Conservation (phyloP, 2,888 invertebrate species). For the Hirtodrosophila duncani region DNA sequence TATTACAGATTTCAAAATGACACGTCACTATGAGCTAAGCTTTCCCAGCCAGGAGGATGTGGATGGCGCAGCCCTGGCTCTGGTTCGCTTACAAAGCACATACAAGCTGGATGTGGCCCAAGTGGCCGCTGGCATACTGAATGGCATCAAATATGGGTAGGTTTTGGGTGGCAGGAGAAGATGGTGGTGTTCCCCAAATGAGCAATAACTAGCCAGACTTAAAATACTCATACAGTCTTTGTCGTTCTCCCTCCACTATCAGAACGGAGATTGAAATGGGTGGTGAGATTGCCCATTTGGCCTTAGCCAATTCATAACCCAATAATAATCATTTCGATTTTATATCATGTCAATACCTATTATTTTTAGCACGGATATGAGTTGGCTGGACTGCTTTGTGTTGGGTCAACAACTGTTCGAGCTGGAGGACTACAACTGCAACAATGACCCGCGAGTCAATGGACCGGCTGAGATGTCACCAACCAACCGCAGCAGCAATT, state of each 20-base stretch:
- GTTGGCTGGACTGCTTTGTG: conserved; percentile 96
- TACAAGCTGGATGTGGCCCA: conserved; percentile 92
- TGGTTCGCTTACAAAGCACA: conserved; percentile 95
- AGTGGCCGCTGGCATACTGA: conserved; percentile 90
- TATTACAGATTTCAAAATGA: conserved; percentile 83
- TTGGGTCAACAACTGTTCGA: conserved; percentile 94
- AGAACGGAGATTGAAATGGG: no score
- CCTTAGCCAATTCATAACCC: no score
- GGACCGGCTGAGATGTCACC: conserved; percentile 84
- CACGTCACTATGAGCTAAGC: conserved; percentile 81
- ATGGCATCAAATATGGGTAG: conserved; percentile 88
- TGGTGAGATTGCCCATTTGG: no score
- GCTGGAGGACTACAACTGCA: conserved; percentile 93
- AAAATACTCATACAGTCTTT: no score
- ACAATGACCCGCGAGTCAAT: conserved; percentile 97
- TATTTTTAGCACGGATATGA: conserved; percentile 81
- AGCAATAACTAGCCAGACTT: conserved; percentile 63
- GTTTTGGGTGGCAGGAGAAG: no score
- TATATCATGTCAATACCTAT: conserved; percentile 2
- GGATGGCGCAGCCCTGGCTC: conserved; percentile 94
- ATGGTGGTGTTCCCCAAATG: conserved; percentile 30
- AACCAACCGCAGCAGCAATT: conserved; percentile 78
- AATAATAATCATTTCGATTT: conserved; percentile 49
- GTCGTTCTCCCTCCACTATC: no score
- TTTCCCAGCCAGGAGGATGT: conserved; percentile 96